A percentile compares a stretch with the other conserved stretches of the same genome.
phyloP scores from a whole-genome alignment of 2,797 vertebrate genomes.

The Eutrigla gurnardus region DNA sequence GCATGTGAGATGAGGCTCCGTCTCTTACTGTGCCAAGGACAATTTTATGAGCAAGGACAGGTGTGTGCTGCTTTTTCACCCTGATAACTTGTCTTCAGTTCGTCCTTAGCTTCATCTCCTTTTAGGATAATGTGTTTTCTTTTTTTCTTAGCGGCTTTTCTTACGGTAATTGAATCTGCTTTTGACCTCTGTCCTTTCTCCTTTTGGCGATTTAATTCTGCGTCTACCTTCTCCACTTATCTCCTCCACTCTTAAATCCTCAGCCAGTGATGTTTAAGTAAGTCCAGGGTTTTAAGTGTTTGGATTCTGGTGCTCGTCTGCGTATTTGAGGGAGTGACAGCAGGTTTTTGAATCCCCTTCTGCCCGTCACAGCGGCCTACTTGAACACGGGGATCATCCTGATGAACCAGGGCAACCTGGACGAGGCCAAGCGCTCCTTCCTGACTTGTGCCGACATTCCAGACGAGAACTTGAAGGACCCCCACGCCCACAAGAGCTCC shows the following conservation, averaged over 20 bases:
- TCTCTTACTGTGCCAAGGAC: constrained; percentile 48
- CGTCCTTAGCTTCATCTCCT: constrained; percentile 2
- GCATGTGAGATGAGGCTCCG: constrained; percentile 30
- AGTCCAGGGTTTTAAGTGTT: neutral
- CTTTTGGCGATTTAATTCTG: neutral
- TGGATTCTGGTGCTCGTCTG: neutral
- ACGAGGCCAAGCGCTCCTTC: constrained; percentile 94
- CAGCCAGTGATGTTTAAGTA: neutral
- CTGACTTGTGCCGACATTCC: constrained; percentile 96
- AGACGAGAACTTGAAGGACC: constrained; percentile 98
- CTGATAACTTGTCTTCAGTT: constrained; percentile 19
- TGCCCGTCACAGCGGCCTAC: constrained; percentile 90
- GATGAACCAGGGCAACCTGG: constrained; percentile 95
- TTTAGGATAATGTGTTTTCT: constrained; percentile 8
- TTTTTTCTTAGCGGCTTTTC: constrained; percentile 18
- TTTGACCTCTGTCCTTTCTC: constrained; percentile 21
- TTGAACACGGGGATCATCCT: constrained; percentile 98
- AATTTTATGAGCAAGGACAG: constrained; percentile 21
- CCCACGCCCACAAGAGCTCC: constrained; percentile 97
- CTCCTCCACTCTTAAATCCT: neutral
- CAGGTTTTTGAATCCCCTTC: neutral
- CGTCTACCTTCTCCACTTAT: neutral
- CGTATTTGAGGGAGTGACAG: neutral
- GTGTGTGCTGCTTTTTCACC: constrained; percentile 12
- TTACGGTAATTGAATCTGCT: neutral